Evolutionary conservation across 2,888 invertebrate genomes (phyloP), one percentile per base, ranked within the genome.

Genomic region (Brachynemurus nebulosus): DNA sequence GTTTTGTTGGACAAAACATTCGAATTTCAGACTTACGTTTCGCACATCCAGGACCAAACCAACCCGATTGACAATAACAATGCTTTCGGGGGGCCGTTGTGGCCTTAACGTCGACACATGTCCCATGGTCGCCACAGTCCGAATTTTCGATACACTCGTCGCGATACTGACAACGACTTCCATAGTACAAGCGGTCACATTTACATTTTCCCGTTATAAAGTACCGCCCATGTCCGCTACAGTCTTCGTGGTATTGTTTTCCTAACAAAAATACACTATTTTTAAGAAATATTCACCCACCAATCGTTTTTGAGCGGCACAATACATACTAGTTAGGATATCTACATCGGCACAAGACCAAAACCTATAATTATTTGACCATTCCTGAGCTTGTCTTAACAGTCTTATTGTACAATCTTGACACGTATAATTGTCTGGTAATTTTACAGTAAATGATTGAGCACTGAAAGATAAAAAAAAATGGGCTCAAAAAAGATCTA

Each of bases 331-430:
- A n/a, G 64, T 61, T 49, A 76, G 68, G 47, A 95, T 85, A 57
- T 92, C 89, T 44, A 96, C 84, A 64, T 96, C 95, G 2, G 93
- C 86, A 60, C 96, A 96, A 1, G 91, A 91, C 90, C 91, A 93
- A 70, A 96, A 95, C 49, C 82, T 69, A 65, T 93, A 95, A 55
- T 71, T 75, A 44, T 72, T 67, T 0, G 81, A 77, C 91, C 92
- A 95, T 68, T 97, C 95, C 18, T 78, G 76, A 0, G 95, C 95
- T 65, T 95, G 88, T 1, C 95, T 70, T 43, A 91, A 72, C 52
- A 97, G 70, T 47, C 95, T 78, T 30, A 97, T 69, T 0, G 91
- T 89, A 63, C 96, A 97, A 64, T 91, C 86, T 46, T 72, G 71
- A 61, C 96, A 97, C 33, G 78, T 78, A 57, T 89, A 85, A 63